These are phyloP conservation scores for Callyntrura sp. DNA, from an alignment of 2,888 invertebrate genomes.

Conservation along the genomic window DNA sequence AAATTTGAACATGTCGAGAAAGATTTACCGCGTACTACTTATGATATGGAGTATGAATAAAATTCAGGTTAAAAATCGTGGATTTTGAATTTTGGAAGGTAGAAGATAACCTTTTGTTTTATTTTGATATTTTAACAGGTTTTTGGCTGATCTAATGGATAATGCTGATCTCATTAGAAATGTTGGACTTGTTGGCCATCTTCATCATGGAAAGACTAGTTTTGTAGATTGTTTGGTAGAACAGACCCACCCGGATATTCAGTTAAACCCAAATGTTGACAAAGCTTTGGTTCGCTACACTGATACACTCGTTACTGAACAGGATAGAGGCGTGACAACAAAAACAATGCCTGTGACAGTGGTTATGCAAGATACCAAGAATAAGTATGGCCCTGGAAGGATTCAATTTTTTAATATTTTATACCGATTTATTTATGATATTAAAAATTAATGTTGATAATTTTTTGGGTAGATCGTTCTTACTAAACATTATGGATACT, in stretches of 20 bases:
- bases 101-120: too few relatives aligned
- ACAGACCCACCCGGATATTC: conserved; percentile 97
- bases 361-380: conserved; percentile 96
- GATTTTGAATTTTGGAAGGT: too few relatives aligned
- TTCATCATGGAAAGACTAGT: conserved; percentile 99
- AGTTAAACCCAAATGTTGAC: conserved; percentile 86
- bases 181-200: conserved; percentile 97
- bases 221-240: conserved; percentile 98
- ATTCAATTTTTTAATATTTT: too few relatives aligned
- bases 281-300: conserved; percentile 92
- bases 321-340: conserved; percentile 98
- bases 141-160: conserved; percentile 99
- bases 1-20: too few relatives aligned
- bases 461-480: too few relatives aligned
- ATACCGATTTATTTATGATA: too few relatives aligned
- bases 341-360: conserved; percentile 98
- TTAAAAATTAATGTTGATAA: too few relatives aligned
- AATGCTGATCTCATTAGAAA: conserved; percentile 97
- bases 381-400: conserved; percentile 89
- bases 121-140: too few relatives aligned
- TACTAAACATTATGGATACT: conserved; percentile 99
- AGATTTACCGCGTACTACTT: too few relatives aligned
- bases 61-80: too few relatives aligned
- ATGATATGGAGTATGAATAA: too few relatives aligned
- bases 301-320: conserved; percentile 98